A percentile compares a stretch with the other conserved stretches of the same genome.
Conservation (phyloP, 2,797 vertebrate species). For the Gymnopithys bicolor region DNA sequence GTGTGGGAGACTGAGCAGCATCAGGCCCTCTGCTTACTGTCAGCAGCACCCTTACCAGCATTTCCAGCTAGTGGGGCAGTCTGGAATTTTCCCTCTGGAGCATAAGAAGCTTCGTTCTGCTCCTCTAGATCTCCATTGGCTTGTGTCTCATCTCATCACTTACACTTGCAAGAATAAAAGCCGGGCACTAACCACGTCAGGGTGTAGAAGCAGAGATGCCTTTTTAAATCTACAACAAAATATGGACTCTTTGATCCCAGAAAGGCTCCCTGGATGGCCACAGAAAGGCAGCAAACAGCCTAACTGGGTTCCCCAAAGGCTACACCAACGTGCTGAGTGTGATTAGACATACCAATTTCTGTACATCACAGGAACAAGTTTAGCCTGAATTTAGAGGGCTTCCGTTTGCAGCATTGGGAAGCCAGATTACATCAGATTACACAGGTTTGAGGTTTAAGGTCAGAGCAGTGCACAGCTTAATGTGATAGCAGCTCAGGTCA, state of each 20-base stretch:
- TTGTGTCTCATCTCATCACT: neutral
- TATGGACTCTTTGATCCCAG: neutral
- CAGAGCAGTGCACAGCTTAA: neutral
- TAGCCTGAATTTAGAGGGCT: neutral
- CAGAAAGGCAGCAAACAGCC: neutral
- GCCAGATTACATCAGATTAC: neutral
- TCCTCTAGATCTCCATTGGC: neutral
- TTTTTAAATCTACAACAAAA: neutral
- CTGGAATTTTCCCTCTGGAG: neutral
- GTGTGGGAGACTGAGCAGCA: neutral
- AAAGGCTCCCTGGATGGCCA: neutral
- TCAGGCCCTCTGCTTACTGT: neutral
- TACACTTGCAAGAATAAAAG: neutral
- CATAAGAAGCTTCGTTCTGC: neutral
- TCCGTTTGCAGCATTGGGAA: neutral
- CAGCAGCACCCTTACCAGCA: neutral
- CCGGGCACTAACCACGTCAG: neutral
- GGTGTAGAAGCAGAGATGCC: neutral
- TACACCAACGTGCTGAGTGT: accelerated
- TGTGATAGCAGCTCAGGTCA: neutral
- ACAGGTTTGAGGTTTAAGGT: neutral
- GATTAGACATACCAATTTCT: neutral
- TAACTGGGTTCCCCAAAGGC: neutral
- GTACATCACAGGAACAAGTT: neutral
- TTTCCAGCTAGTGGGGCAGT: neutral